phyloP scores from a whole-genome alignment of 2,797 vertebrate genomes.

The Artibeus jamaicensis region DNA sequence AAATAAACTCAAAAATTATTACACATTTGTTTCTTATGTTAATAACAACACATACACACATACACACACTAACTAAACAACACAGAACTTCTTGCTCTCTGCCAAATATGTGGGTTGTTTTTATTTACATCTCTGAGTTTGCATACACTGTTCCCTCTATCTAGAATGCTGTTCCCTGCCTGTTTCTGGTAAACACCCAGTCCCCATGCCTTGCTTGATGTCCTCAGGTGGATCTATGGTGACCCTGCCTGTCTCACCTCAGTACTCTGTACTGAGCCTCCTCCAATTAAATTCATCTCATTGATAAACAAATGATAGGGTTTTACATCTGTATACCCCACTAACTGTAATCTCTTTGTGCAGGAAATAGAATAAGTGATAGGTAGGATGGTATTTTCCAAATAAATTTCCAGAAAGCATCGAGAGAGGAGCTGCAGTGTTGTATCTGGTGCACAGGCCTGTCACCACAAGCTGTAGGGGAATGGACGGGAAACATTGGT shows the following conservation, averaged over 20 bases:
- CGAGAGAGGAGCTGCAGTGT: not conserved
- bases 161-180: not conserved
- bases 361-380: not conserved
- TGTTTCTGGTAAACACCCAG: not conserved
- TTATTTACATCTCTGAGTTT: not conserved
- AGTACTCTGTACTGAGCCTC: not conserved
- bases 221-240: not conserved
- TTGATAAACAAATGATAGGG: not conserved
- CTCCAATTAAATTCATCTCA: not conserved
- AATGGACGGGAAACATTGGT: not conserved
- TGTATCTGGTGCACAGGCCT: not conserved
- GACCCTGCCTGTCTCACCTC: not conserved
- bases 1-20: too few relatives aligned
- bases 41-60: not conserved
- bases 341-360: not conserved
- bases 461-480: not conserved
- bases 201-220: not conserved
- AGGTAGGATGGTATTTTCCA: not conserved
- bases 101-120: not conserved
- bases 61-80: not conserved
- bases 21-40: too few relatives aligned
- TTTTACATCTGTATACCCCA: not conserved
- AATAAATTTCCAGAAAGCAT: not conserved
- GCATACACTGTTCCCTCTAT: not conserved
- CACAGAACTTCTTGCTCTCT: not conserved